A percentile compares a stretch with the other conserved stretches of the same genome.
These are phyloP conservation scores for Cryptus viduatorius DNA, from an alignment of 2,888 invertebrate genomes.

Conservation along the genomic window DNA sequence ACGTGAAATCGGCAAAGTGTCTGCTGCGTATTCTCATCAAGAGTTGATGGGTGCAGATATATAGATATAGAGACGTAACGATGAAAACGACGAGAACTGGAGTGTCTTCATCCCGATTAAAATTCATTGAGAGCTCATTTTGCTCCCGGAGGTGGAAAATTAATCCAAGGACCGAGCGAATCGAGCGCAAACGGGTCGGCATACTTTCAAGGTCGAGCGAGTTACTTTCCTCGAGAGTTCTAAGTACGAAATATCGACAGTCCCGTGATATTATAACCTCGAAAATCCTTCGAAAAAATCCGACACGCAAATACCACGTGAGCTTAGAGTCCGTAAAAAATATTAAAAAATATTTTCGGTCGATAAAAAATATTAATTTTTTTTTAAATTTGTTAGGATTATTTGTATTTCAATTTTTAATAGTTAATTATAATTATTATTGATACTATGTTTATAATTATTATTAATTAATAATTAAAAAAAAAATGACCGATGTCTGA, in stretches of 20 bases:
- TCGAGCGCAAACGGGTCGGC: conserved; percentile 16
- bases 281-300: background rate
- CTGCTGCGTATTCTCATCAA: background rate
- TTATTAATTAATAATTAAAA: no score
- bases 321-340: no score
- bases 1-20: background rate
- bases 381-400: background rate
- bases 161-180: conserved; percentile 59
- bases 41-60: background rate
- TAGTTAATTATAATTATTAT: background rate
- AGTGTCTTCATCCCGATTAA: conserved; percentile 20
- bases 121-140: conserved; percentile 57
- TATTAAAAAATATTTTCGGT: no score
- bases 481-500: background rate
- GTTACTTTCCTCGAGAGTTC: conserved; percentile 39
- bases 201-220: conserved; percentile 57
- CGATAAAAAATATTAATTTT: no score
- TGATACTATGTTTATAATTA: no score
- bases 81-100: background rate
- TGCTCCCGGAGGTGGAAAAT: conserved; percentile 57
- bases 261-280: conserved; percentile 43
- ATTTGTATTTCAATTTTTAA: background rate
- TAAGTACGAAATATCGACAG: conserved; percentile 52
- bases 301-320: background rate
- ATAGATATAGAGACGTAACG: background rate